Evolutionary conservation across 2,888 invertebrate species (phyloP), one percentile per base, ranked within the genome.

Genomic region (Mechanitis mazaeus): DNA sequence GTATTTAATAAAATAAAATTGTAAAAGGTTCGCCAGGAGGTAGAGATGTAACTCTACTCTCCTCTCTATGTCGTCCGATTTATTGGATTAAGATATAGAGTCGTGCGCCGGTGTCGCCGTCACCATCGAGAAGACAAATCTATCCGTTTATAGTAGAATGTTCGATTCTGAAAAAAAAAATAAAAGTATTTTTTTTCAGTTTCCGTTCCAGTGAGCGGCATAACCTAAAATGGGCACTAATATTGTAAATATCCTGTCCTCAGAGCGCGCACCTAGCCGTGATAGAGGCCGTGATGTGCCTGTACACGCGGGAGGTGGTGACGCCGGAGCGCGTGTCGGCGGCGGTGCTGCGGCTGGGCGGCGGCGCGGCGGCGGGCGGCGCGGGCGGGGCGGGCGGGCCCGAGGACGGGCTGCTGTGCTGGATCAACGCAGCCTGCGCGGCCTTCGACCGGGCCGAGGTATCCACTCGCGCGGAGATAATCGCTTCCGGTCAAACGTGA

Each of bases 261-360:
- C 90, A 98, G 98, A 94, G 94, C 84, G 97, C 97, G 76, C 98
- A 98, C 88, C 95, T 98, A 94, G 94, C 96, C 83, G 96, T 98
- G 88, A 96, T 98, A 87, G 98, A 98, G 91, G 96, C 97, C 73
- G 92, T 98, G 85, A 98, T 98, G 98, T 93, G 93, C 81, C 92
- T 98, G 75, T 98, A 97, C 91, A 95, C 97, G 72, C 95, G 95
- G 77, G 97, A 98, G 88, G 96, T 97, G 75, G 95, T 97, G 70
- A 96, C 96, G 56, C 92, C 94, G 60, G 97, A 98, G 82, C 93
- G 96, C 63, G 95, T 98, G 69, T 91, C 94, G 64, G 94, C 95
- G 72, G 96, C 97, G 70, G 94, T 96, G 71, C 94, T 94, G 84
- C 93, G 96, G 74, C 96, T 95, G 84, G 92, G 92, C 62, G 67